Evolutionary conservation across 2,888 invertebrate genomes (phyloP).

Genomic region (Andrena bucephala): DNA sequence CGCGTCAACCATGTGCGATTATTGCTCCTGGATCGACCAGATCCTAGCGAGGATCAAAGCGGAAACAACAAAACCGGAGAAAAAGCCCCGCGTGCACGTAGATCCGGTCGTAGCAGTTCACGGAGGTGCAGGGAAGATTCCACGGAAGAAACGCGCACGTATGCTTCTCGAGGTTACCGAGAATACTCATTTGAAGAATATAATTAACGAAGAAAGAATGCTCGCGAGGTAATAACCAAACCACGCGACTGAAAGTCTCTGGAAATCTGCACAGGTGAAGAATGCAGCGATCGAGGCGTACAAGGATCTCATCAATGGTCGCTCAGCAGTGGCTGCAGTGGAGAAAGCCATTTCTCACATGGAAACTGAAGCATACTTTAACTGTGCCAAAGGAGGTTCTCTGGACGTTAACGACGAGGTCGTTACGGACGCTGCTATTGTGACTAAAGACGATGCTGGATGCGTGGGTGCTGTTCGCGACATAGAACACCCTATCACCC

Average conservation of each 20-base stretch:
- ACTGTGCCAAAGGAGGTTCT: conserved; percentile 63
- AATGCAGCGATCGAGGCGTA: conserved; percentile 71
- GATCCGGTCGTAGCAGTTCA: conserved; percentile 75
- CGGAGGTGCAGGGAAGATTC: conserved; percentile 67
- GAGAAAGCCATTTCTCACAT: conserved; percentile 71
- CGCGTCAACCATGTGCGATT: conserved; percentile 71
- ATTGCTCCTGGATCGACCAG: conserved; percentile 75
- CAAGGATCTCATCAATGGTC: conserved; percentile 65
- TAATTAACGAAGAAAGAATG: not conserved
- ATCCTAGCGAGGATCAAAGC: conserved; percentile 53
- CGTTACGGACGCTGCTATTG: conserved; percentile 72
- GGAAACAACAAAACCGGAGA: conserved; percentile 22
- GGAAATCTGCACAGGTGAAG: conserved; percentile 62
- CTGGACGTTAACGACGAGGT: conserved; percentile 56
- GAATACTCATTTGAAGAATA: not conserved
- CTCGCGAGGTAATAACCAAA: too few relatives aligned
- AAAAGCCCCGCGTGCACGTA: conserved; percentile 34
- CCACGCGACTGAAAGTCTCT: not conserved
- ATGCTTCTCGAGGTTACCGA: conserved; percentile 60
- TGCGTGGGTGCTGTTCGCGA: conserved; percentile 71
- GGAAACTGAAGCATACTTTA: conserved; percentile 66
- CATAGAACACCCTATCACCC: conserved; percentile 72
- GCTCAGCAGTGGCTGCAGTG: conserved; percentile 65
- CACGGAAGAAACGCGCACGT: conserved; percentile 29
- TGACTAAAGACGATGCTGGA: conserved; percentile 67